Base-by-base conservation (phyloP, 2,797 vertebrate species). In the Micromesistius poutassou region DNA sequence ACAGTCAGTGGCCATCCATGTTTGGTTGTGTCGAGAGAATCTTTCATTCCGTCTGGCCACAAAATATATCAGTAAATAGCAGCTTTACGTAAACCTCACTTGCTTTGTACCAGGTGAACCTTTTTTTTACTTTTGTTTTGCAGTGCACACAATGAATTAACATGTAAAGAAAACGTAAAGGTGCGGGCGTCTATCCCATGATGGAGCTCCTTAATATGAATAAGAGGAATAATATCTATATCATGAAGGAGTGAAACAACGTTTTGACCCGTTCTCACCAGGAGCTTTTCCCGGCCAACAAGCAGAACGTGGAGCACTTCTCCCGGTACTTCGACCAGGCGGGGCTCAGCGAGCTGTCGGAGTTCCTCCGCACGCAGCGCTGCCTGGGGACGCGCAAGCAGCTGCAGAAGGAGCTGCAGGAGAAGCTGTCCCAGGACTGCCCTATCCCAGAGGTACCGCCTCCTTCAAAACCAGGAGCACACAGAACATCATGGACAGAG, bases 231-330 rank as follows among this genome's bases (percentile, higher is more conserved):
- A 6, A 35, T 35, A 35, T 35, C 5, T 35, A 19, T 19, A 4
- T 50, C 46, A 50, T 6, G 12, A 22, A 42, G 16, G 46, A 50
- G 16, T 16, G 46, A 50, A 50, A 22, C 16, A 50, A 50, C 46
- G 12, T 50, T 22, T 6, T 30, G 3, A 25, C n/a, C 28, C n/a
- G 10, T 70, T 30, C 28, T 70, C n/a, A 28, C n/a, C 81, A 97
- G 96, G 96, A 97, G 84, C 94, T 97, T 62, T 97, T 97, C 90
- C 96, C 96, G 79, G 90, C 94, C 81, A 97, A 95, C 90, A 94
- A 96, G 87, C 96, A 97, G 92, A 97, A 94, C 35, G 95, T 96
- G 87, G 96, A 97, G 85, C 96, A 97, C 90, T 97, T 97, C 87
- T 93, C 96, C 33, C 95, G 94, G 76, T 97, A 96, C 91, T 97